Evolutionary conservation across 2,888 invertebrate genomes (phyloP).

Genomic region (Perizoma flavofasciatum): DNA sequence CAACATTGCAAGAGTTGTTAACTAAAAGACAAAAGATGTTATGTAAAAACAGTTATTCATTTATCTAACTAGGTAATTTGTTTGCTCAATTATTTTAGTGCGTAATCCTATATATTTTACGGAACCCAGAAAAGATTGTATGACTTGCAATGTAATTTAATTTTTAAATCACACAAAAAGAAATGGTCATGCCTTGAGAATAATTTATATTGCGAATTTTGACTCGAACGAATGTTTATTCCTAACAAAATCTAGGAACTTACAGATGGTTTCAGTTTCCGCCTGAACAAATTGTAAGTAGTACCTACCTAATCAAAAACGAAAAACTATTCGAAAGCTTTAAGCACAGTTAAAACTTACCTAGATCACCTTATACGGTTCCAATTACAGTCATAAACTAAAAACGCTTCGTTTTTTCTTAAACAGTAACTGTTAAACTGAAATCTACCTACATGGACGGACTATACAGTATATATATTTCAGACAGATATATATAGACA

Average conservation of each 20-base stretch:
- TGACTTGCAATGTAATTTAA: conserved; percentile 21
- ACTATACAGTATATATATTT: too few species aligned
- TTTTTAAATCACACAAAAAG: conserved; percentile 17
- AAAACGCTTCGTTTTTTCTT: too few species aligned
- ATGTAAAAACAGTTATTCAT: not conserved
- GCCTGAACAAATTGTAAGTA: too few species aligned
- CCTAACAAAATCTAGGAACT: not conserved
- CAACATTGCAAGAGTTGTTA: too few species aligned
- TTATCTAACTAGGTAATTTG: conserved; percentile 23
- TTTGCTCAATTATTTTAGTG: conserved; percentile 46
- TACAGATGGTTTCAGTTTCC: not conserved
- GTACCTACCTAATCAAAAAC: too few species aligned
- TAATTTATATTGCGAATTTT: not conserved
- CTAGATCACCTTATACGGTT: too few species aligned
- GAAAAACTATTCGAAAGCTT: too few species aligned
- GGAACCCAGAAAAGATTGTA: conserved; percentile 27
- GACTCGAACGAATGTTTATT: conserved; percentile 7
- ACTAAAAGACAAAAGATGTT: not conserved
- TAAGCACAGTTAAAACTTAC: too few species aligned
- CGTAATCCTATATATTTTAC: conserved; percentile 9
- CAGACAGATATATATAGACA: too few species aligned
- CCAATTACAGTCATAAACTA: too few species aligned
- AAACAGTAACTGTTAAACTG: too few species aligned
- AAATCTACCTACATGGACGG: too few species aligned
- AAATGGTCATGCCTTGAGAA: conserved; percentile 2